These are phyloP conservation scores for Sesia apiformis DNA, from an alignment of 2,888 invertebrate species.

Conservation along the genomic window DNA sequence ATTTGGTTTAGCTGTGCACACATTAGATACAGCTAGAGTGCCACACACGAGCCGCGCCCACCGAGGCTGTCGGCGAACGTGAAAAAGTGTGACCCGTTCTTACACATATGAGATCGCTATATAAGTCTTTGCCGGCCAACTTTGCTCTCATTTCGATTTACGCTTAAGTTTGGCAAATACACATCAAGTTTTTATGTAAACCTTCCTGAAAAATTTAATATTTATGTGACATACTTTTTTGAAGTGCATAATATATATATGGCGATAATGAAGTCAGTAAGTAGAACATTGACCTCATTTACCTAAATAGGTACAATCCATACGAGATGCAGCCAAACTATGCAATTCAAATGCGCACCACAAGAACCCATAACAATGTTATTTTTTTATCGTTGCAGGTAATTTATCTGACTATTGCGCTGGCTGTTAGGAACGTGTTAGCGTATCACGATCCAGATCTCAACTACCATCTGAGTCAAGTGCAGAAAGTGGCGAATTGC, in stretches of 20 bases:
- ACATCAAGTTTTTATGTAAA: conserved; percentile 22
- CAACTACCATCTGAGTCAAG: conserved; percentile 58
- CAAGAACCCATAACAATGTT: not conserved
- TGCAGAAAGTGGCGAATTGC: conserved; percentile 46
- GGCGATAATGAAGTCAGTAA: no score
- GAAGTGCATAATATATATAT: no score
- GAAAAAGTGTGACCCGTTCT: conserved; percentile 70
- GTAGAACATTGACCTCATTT: no score
- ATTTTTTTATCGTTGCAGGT: conserved; percentile 37
- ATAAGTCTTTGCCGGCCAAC: conserved; percentile 63
- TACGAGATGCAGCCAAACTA: no score
- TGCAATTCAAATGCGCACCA: no score
- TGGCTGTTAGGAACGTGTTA: conserved; percentile 33
- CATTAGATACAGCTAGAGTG: not conserved
- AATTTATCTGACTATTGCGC: conserved; percentile 27
- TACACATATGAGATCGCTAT: conserved; percentile 71
- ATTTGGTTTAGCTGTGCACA: not conserved
- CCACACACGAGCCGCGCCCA: conserved; percentile 51
- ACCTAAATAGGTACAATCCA: no score
- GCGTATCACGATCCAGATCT: conserved; percentile 66
- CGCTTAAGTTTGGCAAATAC: conserved; percentile 65
- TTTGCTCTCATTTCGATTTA: conserved; percentile 72
- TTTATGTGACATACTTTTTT: no score
- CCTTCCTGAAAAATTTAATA: no score
- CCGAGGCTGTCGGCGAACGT: conserved; percentile 53